Percentiles rank a stretch among this genome's conserved stretches.
Conservation (phyloP, 2,888 invertebrate genomes). For the Augochlorella aurata region DNA sequence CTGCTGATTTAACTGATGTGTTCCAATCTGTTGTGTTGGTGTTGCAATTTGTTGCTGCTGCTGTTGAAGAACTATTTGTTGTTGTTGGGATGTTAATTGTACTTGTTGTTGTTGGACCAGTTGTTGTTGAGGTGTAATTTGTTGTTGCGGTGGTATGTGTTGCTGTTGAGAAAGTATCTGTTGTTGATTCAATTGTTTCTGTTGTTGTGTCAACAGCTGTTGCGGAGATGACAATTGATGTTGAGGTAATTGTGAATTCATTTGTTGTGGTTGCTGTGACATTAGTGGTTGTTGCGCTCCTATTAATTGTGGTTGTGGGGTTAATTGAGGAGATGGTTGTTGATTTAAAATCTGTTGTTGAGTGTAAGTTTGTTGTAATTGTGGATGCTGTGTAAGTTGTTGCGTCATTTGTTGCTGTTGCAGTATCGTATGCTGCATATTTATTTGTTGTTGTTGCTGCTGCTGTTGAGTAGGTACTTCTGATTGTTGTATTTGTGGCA, state of each 20-base stretch:
- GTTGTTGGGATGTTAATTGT: constrained; percentile 70
- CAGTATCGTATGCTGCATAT: constrained; percentile 80
- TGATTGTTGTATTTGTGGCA: constrained; percentile 70
- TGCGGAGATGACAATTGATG: constrained; percentile 73
- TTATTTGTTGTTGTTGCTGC: constrained; percentile 69
- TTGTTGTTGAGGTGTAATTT: constrained; percentile 69
- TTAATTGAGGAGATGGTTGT: constrained; percentile 74
- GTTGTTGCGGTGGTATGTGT: constrained; percentile 71
- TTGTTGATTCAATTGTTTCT: constrained; percentile 77
- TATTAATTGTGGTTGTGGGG: constrained; percentile 68
- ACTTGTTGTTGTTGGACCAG: constrained; percentile 63
- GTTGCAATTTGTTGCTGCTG: constrained; percentile 70
- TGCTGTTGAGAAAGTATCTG: constrained; percentile 77
- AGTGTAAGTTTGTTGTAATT: constrained; percentile 66
- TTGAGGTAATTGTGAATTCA: constrained; percentile 76
- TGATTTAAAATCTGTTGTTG: constrained; percentile 82
- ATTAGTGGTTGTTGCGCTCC: constrained; percentile 66
- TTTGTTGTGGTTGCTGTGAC: constrained; percentile 80
- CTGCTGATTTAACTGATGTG: constrained; percentile 68
- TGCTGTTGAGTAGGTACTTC: constrained; percentile 70
- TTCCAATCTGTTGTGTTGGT: constrained; percentile 67
- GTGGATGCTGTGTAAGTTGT: constrained; percentile 67
- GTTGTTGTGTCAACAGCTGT: constrained; percentile 77
- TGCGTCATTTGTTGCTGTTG: constrained; percentile 71
- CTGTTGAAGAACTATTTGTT: constrained; percentile 72